Percentiles rank a stretch among this genome's conserved stretches.
Conservation (phyloP, 2,888 invertebrate genomes). For the Troides helena region DNA sequence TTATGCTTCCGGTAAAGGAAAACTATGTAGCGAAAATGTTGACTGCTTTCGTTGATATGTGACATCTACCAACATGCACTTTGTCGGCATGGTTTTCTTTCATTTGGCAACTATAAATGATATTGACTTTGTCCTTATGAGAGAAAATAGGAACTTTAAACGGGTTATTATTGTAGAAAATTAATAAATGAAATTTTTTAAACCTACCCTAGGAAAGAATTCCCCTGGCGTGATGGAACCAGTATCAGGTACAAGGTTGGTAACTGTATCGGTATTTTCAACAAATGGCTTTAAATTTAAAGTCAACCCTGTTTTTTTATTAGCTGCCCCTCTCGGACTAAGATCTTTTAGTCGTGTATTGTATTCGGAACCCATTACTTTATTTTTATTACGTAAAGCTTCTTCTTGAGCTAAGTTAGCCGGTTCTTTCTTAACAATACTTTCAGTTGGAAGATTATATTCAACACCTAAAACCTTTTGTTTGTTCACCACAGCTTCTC, state of each 20-base stretch:
- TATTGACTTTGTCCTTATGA: too few species aligned
- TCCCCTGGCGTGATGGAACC: constrained; percentile 67
- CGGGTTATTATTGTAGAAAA: too few species aligned
- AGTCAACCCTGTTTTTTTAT: constrained; percentile 57
- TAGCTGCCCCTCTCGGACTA: constrained; percentile 41
- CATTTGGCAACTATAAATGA: too few species aligned
- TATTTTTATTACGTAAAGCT: constrained; percentile 60
- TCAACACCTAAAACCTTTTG: constrained; percentile 82
- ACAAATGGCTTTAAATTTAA: constrained; percentile 67
- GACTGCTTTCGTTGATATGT: too few species aligned
- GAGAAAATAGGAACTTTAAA: too few species aligned
- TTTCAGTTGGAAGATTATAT: constrained; percentile 69
- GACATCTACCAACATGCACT: too few species aligned
- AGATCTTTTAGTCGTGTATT: constrained; percentile 36
- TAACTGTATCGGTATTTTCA: constrained; percentile 40
- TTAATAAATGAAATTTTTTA: too few species aligned
- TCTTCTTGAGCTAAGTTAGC: constrained; percentile 65
- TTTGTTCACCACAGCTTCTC: constrained; percentile 82
- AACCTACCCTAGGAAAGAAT: constrained; percentile 61
- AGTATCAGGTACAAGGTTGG: constrained; percentile 48
- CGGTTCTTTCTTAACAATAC: constrained; percentile 46
- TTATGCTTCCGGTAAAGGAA: too few species aligned
- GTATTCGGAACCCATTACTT: constrained; percentile 49
- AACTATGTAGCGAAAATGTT: too few species aligned
- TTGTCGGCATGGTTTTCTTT: too few species aligned